Conservation (phyloP, 2,888 invertebrate species). For the Germaria angustata region DNA sequence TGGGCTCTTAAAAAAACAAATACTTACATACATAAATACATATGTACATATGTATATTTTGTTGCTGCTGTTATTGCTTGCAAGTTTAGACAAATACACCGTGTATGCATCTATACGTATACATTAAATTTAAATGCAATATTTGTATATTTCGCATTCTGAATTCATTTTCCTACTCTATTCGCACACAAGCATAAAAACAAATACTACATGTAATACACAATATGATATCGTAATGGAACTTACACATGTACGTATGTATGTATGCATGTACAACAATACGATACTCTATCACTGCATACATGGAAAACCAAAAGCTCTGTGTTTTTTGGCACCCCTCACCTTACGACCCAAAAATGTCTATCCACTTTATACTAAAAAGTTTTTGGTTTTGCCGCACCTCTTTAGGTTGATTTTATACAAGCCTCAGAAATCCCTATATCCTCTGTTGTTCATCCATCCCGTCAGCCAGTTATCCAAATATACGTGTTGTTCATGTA, state of each 20-base stretch:
- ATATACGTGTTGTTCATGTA: neutral
- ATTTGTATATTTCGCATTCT: conserved; percentile 41
- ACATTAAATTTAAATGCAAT: conserved; percentile 13
- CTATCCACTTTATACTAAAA: conserved; percentile 12
- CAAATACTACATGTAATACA: neutral
- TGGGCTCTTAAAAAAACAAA: neutral
- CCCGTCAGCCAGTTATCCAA: conserved; percentile 8
- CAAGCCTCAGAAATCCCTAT: conserved; percentile 23
- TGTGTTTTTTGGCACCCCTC: conserved; percentile 15
- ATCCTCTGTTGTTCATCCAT: conserved; percentile 27
- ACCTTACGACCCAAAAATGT: conserved; percentile 31
- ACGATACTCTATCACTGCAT: neutral
- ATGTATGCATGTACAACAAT: neutral
- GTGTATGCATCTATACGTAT: neutral
- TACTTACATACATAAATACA: no score
- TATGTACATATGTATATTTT: neutral
- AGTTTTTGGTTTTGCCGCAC: conserved; percentile 26
- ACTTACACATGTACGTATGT: neutral
- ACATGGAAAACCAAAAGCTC: neutral
- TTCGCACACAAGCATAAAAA: neutral
- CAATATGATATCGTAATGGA: conserved; percentile 31
- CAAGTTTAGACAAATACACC: conserved; percentile 20
- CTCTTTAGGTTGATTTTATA: conserved; percentile 33
- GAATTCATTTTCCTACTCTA: conserved; percentile 30
- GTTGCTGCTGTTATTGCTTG: conserved; percentile 26